phyloP scores from a whole-genome alignment of 1,140 invertebrate genomes.

The Lepidurus couesii region DNA sequence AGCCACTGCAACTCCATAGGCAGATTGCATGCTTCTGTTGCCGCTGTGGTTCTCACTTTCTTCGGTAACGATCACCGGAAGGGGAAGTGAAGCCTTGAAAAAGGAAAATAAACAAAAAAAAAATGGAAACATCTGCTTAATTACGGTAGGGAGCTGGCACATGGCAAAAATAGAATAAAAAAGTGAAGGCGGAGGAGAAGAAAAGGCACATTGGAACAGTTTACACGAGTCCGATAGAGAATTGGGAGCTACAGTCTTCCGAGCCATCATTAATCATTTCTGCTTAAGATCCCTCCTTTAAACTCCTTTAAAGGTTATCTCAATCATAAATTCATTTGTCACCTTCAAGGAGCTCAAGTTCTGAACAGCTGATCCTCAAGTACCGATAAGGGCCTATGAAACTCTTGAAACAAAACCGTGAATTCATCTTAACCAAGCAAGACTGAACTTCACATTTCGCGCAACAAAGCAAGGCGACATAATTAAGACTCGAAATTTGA shows the following conservation, averaged over 20 bases:
- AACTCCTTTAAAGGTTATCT: no score
- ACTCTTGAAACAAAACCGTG: no score
- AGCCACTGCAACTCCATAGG: slow-evolving; percentile 5
- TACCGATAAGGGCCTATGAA: no score
- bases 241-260: neutral
- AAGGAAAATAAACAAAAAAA: slow-evolving; percentile 29
- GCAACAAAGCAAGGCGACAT: no score
- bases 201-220: neutral
- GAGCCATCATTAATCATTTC: neutral
- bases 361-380: no score
- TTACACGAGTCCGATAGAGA: neutral
- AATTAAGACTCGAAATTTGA: no score
- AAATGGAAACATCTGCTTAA: slow-evolving; percentile 25
- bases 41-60: slow-evolving; percentile 40
- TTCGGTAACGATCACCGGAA: slow-evolving; percentile 48
- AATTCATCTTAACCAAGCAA: no score
- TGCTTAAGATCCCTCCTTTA: neutral
- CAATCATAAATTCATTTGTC: no score
- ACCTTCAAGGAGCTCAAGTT: no score
- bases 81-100: slow-evolving; percentile 49
- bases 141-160: neutral
- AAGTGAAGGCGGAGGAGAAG: neutral
- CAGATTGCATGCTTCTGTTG: neutral
- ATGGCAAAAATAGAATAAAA: neutral
- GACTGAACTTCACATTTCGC: no score